phyloP scores from a whole-genome alignment of 2,797 vertebrate species.

The Sternotherus odoratus region DNA sequence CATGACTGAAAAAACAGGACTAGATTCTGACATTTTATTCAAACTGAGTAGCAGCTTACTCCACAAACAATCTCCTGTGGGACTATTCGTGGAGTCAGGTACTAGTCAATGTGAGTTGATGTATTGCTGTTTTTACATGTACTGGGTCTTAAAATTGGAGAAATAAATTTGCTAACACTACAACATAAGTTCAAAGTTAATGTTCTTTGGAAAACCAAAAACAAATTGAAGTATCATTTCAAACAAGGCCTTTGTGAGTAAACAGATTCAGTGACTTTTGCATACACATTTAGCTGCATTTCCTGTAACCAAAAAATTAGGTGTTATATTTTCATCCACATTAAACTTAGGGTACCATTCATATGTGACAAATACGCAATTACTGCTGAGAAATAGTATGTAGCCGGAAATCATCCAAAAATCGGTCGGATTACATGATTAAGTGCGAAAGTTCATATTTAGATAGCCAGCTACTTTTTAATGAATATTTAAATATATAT shows the following conservation, averaged over 20 bases:
- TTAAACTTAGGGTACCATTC: slow-evolving; percentile 25
- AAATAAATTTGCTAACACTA: background rate
- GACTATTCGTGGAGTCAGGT: background rate
- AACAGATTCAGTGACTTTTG: slow-evolving; percentile 31
- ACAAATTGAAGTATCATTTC: slow-evolving; percentile 16
- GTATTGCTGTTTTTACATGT: background rate
- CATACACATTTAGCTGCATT: slow-evolving; percentile 21
- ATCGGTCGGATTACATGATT: too few species aligned
- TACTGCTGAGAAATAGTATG: slow-evolving; percentile 12
- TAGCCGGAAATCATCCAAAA: slow-evolving; percentile 21
- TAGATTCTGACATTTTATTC: rapidly evolving
- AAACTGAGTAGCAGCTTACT: background rate
- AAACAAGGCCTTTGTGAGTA: background rate
- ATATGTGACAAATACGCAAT: slow-evolving; percentile 12
- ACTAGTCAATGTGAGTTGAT: background rate
- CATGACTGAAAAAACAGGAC: background rate
- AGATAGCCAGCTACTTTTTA: background rate
- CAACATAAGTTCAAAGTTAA: background rate
- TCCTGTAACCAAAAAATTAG: slow-evolving; percentile 5
- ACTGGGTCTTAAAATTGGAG: background rate
- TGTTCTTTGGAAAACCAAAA: background rate
- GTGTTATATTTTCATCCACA: background rate
- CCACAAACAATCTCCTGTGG: background rate
- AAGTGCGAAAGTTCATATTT: slow-evolving; percentile 29
- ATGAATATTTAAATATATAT: slow-evolving; percentile 37